phyloP scores from a whole-genome alignment of 2,797 vertebrate species.

The Coranthus polyacanthus region DNA sequence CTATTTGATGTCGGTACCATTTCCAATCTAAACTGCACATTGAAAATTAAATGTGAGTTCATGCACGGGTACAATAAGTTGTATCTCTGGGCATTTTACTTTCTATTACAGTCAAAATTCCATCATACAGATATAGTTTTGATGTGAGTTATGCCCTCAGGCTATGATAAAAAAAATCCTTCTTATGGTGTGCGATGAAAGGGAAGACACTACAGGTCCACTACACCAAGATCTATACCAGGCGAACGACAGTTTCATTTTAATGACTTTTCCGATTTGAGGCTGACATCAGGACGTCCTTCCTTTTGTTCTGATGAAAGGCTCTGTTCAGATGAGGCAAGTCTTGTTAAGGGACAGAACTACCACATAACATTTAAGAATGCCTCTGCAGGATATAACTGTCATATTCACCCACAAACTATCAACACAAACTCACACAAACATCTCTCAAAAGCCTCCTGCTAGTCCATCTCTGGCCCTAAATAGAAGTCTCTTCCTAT shows the following conservation, averaged over 20 bases:
- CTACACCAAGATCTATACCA: slow-evolving; percentile 34
- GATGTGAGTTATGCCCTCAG: slow-evolving; percentile 52
- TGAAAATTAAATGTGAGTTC: slow-evolving; percentile 40
- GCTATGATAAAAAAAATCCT: slow-evolving; percentile 33
- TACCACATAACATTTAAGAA: slow-evolving; percentile 9
- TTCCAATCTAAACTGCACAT: slow-evolving; percentile 36
- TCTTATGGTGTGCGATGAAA: slow-evolving; percentile 54
- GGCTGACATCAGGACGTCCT: slow-evolving; percentile 34
- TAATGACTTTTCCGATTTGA: slow-evolving; percentile 46
- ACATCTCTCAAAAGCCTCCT: slow-evolving; percentile 33
- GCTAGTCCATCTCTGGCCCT: slow-evolving; percentile 19
- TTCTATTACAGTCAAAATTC: slow-evolving; percentile 59
- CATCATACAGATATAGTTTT: slow-evolving; percentile 40
- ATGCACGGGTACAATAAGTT: slow-evolving; percentile 35
- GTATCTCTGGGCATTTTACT: slow-evolving; percentile 53
- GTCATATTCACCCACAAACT: slow-evolving; percentile 41
- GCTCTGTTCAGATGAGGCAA: slow-evolving; percentile 20
- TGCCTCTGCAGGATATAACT: slow-evolving; percentile 15
- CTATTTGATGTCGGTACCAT: slow-evolving; percentile 43
- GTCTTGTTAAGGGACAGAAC: slow-evolving; percentile 35
- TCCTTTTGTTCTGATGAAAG: slow-evolving; percentile 47
- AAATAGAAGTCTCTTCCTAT: slow-evolving; percentile 45
- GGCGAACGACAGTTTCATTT: slow-evolving; percentile 25
- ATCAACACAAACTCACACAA: slow-evolving; percentile 53
- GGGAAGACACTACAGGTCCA: slow-evolving; percentile 37